phyloP scores from a whole-genome alignment of 2,888 invertebrate genomes.

The Melipona beecheii region DNA sequence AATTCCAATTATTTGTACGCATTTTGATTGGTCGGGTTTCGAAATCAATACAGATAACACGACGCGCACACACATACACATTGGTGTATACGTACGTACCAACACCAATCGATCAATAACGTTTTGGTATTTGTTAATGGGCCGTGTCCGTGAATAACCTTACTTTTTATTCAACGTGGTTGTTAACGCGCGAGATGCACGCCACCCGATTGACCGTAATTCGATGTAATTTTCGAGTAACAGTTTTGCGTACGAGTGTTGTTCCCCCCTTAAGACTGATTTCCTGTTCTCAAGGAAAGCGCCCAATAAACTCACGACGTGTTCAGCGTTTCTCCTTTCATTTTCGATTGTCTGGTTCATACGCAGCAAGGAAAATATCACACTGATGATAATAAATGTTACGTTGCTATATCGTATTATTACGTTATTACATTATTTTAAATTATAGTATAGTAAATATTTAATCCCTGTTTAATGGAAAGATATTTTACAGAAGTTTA shows the following conservation, averaged over 20 bases:
- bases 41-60: no score
- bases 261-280: neutral
- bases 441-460: no score
- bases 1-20: slow-evolving; percentile 24
- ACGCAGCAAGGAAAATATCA: no score
- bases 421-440: no score
- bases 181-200: slow-evolving; percentile 36
- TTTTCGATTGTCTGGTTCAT: neutral
- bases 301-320: neutral
- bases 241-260: slow-evolving; percentile 28
- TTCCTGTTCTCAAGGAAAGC: slow-evolving; percentile 13
- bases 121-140: slow-evolving; percentile 34
- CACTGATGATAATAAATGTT: no score
- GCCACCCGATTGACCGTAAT: slow-evolving; percentile 43
- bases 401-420: no score
- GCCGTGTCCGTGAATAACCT: slow-evolving; percentile 25
- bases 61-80: neutral
- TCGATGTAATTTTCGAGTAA: slow-evolving; percentile 45
- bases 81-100: neutral
- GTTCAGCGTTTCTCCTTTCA: neutral
- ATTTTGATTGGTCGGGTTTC: neutral
- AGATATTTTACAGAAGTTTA: no score
- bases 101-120: slow-evolving; percentile 33
- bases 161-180: neutral
- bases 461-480: no score